Evolutionary conservation across 2,797 vertebrate genomes (phyloP), one percentile per base, ranked within the genome.

Genomic region (Tapera naevia): DNA sequence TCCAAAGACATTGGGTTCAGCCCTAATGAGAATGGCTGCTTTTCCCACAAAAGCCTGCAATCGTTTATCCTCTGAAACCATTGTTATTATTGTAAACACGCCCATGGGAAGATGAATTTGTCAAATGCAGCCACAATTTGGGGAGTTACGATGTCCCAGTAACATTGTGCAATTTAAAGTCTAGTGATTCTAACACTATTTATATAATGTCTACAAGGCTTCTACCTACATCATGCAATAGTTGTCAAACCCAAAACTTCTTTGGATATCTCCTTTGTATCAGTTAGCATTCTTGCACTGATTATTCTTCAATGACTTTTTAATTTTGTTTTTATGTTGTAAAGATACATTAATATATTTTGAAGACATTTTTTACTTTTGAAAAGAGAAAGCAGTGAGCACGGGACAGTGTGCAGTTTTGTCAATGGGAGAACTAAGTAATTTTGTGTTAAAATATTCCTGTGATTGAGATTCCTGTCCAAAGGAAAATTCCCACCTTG

Each of bases 401-500:
- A 58, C 17, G 7, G 39, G 17, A 28, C 18, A 65, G 21, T 28
- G 70, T 78, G 32, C 41, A 41, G 74, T 93, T 95, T 94, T 96
- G 70, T 54, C 43, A 88, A 10, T 1, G 15, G 21, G 22, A 79
- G 58, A 88, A 80, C 3, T 12, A 79, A 85, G 86, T 11, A 30
- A 27, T 66, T 87, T 80, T 67, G 79, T 53, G 1, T 32, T 35
- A 80, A 89, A 93, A 43, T 69, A 14, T 91, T 86, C 62, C 30
- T 65, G 32, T 86, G 78, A 23, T 83, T 53, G 43, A 89, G 76
- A 45, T 61, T 94, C 69, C 73, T 35, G 94, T 89, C 46, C 73
- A 92, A 69, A 21, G 22, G 19, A 91, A 95, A 97, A 93, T 84
- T 4, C 1, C 7, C 50, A 66, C 80, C 60, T 66, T 96, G 72